These are phyloP conservation scores for Chrysolina americana DNA, from an alignment of 2,888 invertebrate species.

Conservation along the genomic window DNA sequence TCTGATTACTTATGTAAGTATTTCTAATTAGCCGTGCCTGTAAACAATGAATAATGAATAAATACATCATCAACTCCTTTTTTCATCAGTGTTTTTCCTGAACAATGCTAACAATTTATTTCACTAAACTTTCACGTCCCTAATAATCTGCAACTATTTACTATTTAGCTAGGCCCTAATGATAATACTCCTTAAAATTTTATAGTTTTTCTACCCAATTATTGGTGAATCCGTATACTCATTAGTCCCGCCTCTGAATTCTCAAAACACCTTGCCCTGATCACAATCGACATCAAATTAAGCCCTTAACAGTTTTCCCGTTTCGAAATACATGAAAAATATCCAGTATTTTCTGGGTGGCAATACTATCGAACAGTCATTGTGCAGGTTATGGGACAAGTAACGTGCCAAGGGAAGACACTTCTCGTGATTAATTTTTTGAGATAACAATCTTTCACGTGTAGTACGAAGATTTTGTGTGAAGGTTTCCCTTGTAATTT, in stretches of 20 bases:
- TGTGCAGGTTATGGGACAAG: neutral
- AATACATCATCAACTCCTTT: too few relatives aligned
- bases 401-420: neutral
- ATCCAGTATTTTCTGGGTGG: neutral
- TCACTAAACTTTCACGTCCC: too few relatives aligned
- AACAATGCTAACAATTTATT: too few relatives aligned
- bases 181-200: too few relatives aligned
- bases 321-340: neutral
- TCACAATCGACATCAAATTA: neutral
- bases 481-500: neutral
- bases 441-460: neutral
- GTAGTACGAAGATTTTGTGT: neutral
- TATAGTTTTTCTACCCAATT: too few relatives aligned
- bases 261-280: neutral
- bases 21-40: too few relatives aligned
- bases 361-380: neutral
- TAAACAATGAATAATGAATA: too few relatives aligned
- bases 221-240: too few relatives aligned
- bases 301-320: neutral
- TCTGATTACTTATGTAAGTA: too few relatives aligned
- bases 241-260: neutral
- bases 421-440: neutral
- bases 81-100: too few relatives aligned
- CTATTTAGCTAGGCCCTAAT: too few relatives aligned
- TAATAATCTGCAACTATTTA: too few relatives aligned